Percentiles rank a stretch among this genome's conserved stretches.
phyloP scores from a whole-genome alignment of 2,888 invertebrate species.

The Heliconius charithonia region DNA sequence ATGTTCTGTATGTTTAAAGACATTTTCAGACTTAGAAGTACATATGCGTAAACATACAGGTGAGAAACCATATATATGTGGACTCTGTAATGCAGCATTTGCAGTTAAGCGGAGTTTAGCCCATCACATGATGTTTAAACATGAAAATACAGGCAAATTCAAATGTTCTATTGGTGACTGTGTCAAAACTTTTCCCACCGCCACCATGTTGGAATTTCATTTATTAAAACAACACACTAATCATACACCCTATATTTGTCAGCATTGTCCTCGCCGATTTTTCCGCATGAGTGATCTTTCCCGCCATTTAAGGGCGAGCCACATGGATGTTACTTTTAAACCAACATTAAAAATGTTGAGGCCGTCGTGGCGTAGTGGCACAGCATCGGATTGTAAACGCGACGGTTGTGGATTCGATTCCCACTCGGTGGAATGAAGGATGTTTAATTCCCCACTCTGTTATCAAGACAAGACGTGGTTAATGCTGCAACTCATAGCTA shows the following conservation, averaged over 20 bases:
- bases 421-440: not conserved
- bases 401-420: constrained; percentile 1
- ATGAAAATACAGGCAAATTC: constrained; percentile 72
- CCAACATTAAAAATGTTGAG: constrained; percentile 43
- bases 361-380: constrained; percentile 8
- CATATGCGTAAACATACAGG: constrained; percentile 85
- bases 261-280: constrained; percentile 74
- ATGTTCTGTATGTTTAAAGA: constrained; percentile 80
- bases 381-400: not conserved
- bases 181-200: constrained; percentile 69
- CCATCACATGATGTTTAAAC: constrained; percentile 73
- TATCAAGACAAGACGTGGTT: not conserved
- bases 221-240: constrained; percentile 75
- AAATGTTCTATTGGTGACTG: constrained; percentile 76
- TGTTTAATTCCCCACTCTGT: not conserved
- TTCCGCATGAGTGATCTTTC: constrained; percentile 74
- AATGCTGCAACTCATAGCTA: constrained; percentile 33
- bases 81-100: constrained; percentile 68
- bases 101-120: constrained; percentile 67
- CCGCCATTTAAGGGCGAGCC: constrained; percentile 68
- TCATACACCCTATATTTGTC: constrained; percentile 73
- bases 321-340: constrained; percentile 62
- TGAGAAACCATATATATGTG: constrained; percentile 75
- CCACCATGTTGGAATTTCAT: constrained; percentile 76
- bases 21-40: constrained; percentile 80